These are phyloP conservation scores for Coracias cyanogaster DNA, from an alignment of 2,797 vertebrate species.

Conservation along the genomic window DNA sequence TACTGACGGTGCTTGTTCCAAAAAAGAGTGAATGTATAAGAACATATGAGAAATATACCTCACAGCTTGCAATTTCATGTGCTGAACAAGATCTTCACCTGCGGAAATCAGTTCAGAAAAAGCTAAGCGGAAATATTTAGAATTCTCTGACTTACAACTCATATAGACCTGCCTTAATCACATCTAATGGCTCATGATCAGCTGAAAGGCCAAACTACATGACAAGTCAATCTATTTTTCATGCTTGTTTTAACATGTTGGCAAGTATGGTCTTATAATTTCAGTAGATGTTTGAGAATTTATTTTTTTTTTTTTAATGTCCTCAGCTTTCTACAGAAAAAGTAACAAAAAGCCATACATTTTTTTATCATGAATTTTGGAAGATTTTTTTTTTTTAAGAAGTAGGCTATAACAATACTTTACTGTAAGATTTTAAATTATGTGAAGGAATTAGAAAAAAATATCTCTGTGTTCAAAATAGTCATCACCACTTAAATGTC, in stretches of 20 bases:
- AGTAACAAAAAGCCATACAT: background rate
- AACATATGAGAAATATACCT: background rate
- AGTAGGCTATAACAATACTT: background rate
- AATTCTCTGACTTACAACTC: background rate
- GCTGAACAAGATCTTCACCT: background rate
- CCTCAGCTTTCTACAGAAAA: background rate
- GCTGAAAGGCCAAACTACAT: background rate
- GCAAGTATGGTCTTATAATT: background rate
- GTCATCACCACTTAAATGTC: background rate
- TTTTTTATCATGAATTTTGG: background rate
- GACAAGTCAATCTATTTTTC: background rate
- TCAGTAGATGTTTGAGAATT: background rate
- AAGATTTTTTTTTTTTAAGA: background rate
- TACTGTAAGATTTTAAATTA: background rate
- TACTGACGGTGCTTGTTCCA: background rate
- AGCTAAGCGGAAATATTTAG: background rate
- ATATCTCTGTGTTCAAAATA: background rate
- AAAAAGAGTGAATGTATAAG: background rate
- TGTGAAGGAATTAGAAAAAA: background rate
- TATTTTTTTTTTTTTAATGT: background rate
- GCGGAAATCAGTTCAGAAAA: background rate
- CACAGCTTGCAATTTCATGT: background rate
- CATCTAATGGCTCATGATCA: background rate
- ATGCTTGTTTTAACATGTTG: background rate
- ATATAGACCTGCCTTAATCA: background rate